These are phyloP conservation scores for Tiphia femorata DNA, from an alignment of 2,888 invertebrate species.

Conservation along the genomic window DNA sequence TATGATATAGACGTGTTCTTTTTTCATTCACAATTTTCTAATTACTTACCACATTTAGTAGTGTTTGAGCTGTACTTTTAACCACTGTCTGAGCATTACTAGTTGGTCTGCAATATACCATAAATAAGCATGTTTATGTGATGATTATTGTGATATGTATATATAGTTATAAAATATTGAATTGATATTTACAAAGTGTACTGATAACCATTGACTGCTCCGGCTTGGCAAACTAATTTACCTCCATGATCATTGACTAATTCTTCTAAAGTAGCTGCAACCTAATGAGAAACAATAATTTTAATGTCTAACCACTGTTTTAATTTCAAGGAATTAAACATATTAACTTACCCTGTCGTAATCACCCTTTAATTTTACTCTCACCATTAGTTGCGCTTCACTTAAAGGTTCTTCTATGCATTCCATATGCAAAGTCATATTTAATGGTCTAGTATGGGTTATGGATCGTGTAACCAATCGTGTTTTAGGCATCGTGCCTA, in stretches of 20 bases:
- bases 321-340: neutral
- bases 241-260: conserved; percentile 62
- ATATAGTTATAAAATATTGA: conserved; percentile 2
- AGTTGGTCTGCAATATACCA: conserved; percentile 20
- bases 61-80: conserved; percentile 45
- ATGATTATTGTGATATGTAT: conserved; percentile 9
- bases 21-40: neutral
- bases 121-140: neutral
- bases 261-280: conserved; percentile 58
- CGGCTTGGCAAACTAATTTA: conserved; percentile 59
- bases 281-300: conserved; percentile 39
- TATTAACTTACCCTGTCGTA: conserved; percentile 53
- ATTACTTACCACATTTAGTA: conserved; percentile 54
- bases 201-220: conserved; percentile 60
- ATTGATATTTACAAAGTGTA: conserved; percentile 58
- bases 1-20: neutral
- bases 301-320: neutral
- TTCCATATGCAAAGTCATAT: conserved; percentile 67
- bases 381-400: conserved; percentile 62
- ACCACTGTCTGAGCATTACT: conserved; percentile 17
- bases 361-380: conserved; percentile 59
- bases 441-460: conserved; percentile 47
- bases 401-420: conserved; percentile 70
- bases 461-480: conserved; percentile 53
- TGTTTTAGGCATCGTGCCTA: conserved; percentile 56